A percentile compares a stretch with the other conserved stretches of the same genome.
Evolutionary conservation across 2,113 vertebrate species (phyloP).

Genomic region (Dromaius novaehollandiae): DNA sequence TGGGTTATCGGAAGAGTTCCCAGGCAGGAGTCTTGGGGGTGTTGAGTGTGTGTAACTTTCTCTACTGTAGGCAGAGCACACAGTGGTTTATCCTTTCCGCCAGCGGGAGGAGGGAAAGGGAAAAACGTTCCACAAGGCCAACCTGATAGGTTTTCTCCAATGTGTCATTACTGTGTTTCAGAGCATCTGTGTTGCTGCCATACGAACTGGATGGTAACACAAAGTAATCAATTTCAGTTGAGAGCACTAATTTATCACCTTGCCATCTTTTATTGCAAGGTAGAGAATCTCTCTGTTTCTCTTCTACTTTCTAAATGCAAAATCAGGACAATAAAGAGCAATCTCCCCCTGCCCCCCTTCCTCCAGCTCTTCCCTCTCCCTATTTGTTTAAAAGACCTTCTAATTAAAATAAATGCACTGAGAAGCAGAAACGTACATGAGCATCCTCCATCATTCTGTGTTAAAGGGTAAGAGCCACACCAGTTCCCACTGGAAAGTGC

Average conservation of each 20-base stretch:
- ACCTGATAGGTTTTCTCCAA: conserved; percentile 81
- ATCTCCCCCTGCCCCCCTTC: not conserved
- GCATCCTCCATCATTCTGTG: not conserved
- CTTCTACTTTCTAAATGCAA: conserved; percentile 23
- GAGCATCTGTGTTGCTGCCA: conserved; percentile 93
- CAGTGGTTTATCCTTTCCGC: not conserved
- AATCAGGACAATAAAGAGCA: conserved; percentile 35
- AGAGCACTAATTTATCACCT: conserved; percentile 98
- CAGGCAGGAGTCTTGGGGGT: not conserved
- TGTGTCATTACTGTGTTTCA: conserved; percentile 91
- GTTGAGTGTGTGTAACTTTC: not conserved
- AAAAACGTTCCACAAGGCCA: conserved; percentile 43
- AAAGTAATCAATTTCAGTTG: conserved; percentile 96
- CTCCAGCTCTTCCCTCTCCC: not conserved
- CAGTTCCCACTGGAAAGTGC: not conserved
- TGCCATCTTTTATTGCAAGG: conserved; percentile 90
- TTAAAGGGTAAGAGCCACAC: not conserved
- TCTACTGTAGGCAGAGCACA: not conserved
- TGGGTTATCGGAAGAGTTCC: conserved; percentile 30
- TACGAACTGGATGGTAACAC: conserved; percentile 89
- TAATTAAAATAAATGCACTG: conserved; percentile 25
- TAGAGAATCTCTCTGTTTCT: conserved; percentile 67
- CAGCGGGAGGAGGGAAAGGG: not conserved
- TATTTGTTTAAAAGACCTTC: conserved; percentile 18
- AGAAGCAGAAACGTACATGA: conserved; percentile 4